phyloP scores from a whole-genome alignment of 2,888 invertebrate genomes.

The Drosophila nigritarsus region DNA sequence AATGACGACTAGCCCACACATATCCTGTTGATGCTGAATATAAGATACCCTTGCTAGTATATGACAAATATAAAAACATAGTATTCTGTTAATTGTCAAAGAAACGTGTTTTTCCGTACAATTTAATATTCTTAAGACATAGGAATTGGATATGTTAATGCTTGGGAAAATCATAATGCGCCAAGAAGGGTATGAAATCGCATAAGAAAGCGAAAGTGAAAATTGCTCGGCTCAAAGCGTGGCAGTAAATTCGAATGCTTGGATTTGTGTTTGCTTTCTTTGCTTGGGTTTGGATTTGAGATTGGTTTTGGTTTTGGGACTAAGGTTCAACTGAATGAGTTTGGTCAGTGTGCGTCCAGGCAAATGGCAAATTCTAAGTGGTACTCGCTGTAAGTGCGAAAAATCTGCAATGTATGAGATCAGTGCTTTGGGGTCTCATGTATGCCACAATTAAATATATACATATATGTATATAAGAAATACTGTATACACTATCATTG shows the following conservation, averaged over 20 bases:
- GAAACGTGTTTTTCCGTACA: background rate
- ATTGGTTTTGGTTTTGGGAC: background rate
- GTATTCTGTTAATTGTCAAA: background rate
- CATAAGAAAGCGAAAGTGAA: background rate
- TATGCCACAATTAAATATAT: conserved; percentile 7
- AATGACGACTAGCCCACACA: background rate
- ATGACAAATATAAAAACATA: background rate
- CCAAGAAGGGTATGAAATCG: background rate
- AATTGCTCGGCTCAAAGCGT: background rate
- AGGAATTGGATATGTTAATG: background rate
- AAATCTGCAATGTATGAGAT: conserved; percentile 17
- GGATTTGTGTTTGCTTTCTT: background rate
- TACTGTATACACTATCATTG: conserved; percentile 4
- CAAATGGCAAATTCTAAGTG: background rate
- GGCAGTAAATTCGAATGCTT: conserved; percentile 9
- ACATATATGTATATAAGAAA: background rate
- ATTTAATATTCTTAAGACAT: background rate
- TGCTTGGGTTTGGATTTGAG: background rate
- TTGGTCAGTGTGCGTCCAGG: background rate
- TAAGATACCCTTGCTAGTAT: background rate
- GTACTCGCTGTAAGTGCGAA: background rate
- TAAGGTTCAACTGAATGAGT: background rate
- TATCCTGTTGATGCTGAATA: background rate
- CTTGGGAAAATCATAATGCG: background rate
- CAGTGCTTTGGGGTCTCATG: background rate